Evolutionary conservation across 2,888 invertebrate genomes (phyloP), one percentile per base, ranked within the genome.

Genomic region (Rhamnusium bicolor): DNA sequence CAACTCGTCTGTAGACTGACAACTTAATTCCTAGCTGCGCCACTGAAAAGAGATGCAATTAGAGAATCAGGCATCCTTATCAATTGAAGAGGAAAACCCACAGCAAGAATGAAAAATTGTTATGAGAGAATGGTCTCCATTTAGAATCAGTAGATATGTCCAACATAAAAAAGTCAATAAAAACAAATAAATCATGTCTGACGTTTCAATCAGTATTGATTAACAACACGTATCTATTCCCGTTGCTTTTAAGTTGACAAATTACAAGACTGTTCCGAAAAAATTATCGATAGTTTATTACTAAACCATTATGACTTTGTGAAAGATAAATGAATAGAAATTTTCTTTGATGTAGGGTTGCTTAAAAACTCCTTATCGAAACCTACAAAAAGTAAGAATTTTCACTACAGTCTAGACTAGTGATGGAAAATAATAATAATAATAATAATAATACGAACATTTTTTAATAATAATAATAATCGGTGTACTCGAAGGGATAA

Each of bases 221-320:
- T 56, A 56, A 24, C 27, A 24, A 27, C 16, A 24, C 54, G 27
- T 56, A 56, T 56, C 24, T 27, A 56, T 56, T 24, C 27, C 54
- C 54, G 2, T 24, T 14, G 27, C 54, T 14, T 27, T 14, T n/a
- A 27, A 14, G 54, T 56, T 56, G 54, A 56, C 54, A 56, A 56
- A 56, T 56, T 27, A 56, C 27, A 14, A 7, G n/a, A 40, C 40
- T 12, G 27, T n/a, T n/a, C 24, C 27, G 27, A 56, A 56, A 27
- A 56, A 27, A 56, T 56, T 56, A 40, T 40, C 40, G n/a, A 27
- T 56, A 24, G 54, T 56, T 56, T 56, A 56, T 27, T 56, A 56
- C 54, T n/a, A 27, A n/a, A 8, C 14, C 54, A 56, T 56, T 56
- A 56, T 56, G n/a, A 27, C 14, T 6, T 14, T 14, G 27, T 16